Evolutionary conservation across 2,113 vertebrate species (phyloP).

Genomic region (Pagrus major): DNA sequence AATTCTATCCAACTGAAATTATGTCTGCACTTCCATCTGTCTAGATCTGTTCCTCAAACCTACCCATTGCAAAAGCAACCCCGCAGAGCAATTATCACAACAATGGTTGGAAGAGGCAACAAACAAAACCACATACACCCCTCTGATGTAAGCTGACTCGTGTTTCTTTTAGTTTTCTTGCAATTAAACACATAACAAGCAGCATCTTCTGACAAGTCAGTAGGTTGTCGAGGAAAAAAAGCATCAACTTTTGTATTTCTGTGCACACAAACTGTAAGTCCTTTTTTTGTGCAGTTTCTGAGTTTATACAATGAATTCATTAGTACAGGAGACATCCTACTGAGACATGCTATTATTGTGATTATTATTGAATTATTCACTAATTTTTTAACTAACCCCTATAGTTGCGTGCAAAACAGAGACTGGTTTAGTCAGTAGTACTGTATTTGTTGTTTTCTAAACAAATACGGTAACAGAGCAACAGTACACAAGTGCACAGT

Average conservation of each 20-base stretch:
- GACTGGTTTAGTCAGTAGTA: neutral
- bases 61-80: neutral
- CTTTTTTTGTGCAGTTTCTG: neutral
- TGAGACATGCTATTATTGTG: too few relatives aligned
- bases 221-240: neutral
- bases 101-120: neutral
- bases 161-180: neutral
- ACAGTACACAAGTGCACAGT: neutral
- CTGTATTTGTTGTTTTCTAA: neutral
- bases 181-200: neutral
- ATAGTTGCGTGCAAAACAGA: neutral
- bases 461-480: neutral
- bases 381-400: slow-evolving; percentile 18
- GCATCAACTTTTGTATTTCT: neutral
- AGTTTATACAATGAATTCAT: neutral
- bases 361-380: too few relatives aligned
- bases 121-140: neutral
- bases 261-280: neutral
- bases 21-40: neutral
- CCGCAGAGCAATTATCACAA: neutral
- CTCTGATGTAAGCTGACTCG: neutral
- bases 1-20: neutral
- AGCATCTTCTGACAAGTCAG: neutral
- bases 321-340: neutral
- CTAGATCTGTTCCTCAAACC: neutral